Conservation (phyloP, 2,797 vertebrate genomes). For the Manis crassicaudata region DNA sequence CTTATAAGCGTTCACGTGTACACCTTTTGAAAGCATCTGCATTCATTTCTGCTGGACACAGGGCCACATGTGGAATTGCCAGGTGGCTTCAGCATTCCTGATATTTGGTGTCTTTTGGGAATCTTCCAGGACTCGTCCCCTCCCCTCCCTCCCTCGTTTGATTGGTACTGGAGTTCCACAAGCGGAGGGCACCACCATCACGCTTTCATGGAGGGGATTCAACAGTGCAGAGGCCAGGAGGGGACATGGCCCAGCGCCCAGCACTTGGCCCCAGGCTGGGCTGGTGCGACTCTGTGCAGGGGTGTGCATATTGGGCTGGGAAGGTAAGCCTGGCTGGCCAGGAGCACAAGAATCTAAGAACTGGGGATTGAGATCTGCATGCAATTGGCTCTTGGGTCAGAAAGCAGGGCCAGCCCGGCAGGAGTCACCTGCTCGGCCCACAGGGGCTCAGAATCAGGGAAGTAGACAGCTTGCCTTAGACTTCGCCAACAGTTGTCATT, state of each 20-base stretch:
- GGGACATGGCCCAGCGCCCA: rapidly evolving
- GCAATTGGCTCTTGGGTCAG: background rate
- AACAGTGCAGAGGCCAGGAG: background rate
- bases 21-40: background rate
- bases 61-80: rapidly evolving
- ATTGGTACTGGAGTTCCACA: rapidly evolving
- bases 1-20: rapidly evolving
- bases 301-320: rapidly evolving
- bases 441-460: background rate
- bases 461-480: background rate
- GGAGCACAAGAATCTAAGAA: background rate
- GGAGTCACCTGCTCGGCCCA: rapidly evolving
- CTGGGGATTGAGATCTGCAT: too few relatives aligned
- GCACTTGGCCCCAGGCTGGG: too few relatives aligned
- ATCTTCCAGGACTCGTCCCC: background rate
- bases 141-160: background rate
- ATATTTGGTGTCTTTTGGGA: background rate
- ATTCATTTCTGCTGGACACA: background rate
- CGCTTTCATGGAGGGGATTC: rapidly evolving
- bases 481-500: background rate
- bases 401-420: background rate
- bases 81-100: background rate
- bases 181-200: rapidly evolving
- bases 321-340: background rate
- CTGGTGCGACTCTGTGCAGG: background rate